Evolutionary conservation across 2,797 vertebrate species (phyloP).

Genomic region (Cynodonichthys magdalenae): DNA sequence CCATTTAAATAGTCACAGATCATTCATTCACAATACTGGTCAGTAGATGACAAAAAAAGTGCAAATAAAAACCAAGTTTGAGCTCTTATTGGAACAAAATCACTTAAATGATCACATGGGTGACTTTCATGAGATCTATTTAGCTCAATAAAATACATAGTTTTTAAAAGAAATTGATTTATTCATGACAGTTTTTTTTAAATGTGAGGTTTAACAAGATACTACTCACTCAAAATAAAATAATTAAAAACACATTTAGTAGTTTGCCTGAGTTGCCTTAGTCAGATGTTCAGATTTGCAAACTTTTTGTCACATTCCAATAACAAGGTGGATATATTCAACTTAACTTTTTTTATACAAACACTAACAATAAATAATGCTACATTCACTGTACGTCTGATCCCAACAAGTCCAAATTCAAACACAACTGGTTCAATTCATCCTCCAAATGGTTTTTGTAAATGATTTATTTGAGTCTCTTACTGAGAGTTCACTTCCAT

Average conservation of each 20-base stretch:
- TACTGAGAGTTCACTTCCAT: too few species aligned
- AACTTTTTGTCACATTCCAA: too few species aligned
- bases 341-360: too few species aligned
- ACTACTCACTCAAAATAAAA: not conserved
- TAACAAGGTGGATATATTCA: too few species aligned
- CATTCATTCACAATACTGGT: slow-evolving; percentile 71
- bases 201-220: not conserved
- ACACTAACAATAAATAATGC: too few species aligned
- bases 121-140: not conserved
- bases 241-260: not conserved
- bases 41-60: slow-evolving; percentile 41
- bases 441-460: too few species aligned
- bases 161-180: not conserved
- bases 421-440: too few species aligned
- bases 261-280: not conserved
- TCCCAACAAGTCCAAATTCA: too few species aligned
- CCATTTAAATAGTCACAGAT: slow-evolving; percentile 38
- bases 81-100: too few species aligned
- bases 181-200: not conserved
- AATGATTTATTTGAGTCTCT: too few species aligned
- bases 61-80: slow-evolving; percentile 47
- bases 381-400: too few species aligned
- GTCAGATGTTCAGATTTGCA: too few species aligned
- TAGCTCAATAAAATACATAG: not conserved
- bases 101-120: not conserved